Percentiles rank a stretch among this genome's conserved stretches.
phyloP scores from a whole-genome alignment of 2,113 vertebrate species.

The Azemiops feae region DNA sequence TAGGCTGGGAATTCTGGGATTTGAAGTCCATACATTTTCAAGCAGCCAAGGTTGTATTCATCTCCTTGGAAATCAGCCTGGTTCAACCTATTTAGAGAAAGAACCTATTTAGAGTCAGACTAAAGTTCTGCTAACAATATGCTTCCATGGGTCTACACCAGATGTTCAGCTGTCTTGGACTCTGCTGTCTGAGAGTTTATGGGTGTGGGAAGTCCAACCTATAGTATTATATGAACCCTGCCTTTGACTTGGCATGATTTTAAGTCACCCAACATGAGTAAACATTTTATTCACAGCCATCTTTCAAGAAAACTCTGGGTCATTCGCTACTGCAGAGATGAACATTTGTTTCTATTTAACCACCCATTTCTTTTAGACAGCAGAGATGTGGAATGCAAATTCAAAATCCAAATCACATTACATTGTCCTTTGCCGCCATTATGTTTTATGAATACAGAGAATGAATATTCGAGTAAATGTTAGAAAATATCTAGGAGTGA shows the following conservation, averaged over 20 bases:
- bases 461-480: neutral
- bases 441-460: neutral
- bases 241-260: neutral
- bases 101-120: neutral
- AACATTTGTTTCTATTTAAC: neutral
- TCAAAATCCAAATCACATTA: neutral
- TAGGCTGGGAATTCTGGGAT: neutral
- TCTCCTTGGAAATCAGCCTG: neutral
- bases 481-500: neutral
- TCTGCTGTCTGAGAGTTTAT: neutral
- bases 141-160: neutral
- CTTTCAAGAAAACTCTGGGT: neutral
- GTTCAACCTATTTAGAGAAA: neutral
- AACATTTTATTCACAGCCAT: neutral
- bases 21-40: neutral
- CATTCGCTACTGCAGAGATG: neutral
- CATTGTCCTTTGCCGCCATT: neutral
- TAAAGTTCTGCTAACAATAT: neutral
- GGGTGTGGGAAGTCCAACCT: neutral
- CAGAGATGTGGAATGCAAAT: neutral
- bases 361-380: neutral
- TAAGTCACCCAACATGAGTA: neutral
- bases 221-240: neutral
- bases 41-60: neutral
- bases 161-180: neutral